Percentiles rank a stretch among this genome's conserved stretches.
These are phyloP conservation scores for Thereva unica DNA, from an alignment of 2,888 invertebrate genomes.

Conservation along the genomic window DNA sequence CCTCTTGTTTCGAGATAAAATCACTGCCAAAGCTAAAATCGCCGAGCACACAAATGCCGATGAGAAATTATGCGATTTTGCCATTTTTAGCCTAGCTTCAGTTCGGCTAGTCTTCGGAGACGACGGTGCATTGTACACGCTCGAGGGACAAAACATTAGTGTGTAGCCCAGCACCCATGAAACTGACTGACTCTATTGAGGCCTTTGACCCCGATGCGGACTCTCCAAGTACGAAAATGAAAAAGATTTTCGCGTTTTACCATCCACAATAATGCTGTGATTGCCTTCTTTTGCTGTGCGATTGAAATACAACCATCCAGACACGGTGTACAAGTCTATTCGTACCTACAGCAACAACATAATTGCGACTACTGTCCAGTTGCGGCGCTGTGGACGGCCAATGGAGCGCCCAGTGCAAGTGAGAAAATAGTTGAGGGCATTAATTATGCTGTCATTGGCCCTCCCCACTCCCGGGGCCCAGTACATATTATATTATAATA, in stretches of 20 bases:
- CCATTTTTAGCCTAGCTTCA: not conserved
- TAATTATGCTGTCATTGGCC: constrained; percentile 4
- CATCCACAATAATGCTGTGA: too few relatives aligned
- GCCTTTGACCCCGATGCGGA: constrained; percentile 12
- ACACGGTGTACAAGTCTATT: not conserved
- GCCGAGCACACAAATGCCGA: not conserved
- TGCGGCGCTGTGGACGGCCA: not conserved
- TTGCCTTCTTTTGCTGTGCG: too few relatives aligned
- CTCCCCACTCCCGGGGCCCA: not conserved
- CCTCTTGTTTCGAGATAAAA: not conserved
- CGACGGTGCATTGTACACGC: not conserved
- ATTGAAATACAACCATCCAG: too few relatives aligned
- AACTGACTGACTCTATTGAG: not conserved
- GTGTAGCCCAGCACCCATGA: too few relatives aligned
- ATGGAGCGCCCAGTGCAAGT: constrained; percentile 10
- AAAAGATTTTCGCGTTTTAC: too few relatives aligned
- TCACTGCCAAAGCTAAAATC: not conserved
- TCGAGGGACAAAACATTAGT: too few relatives aligned
- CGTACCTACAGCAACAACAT: not conserved
- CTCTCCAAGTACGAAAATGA: constrained; percentile 12
- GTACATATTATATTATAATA: too few relatives aligned
- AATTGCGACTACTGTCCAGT: constrained; percentile 2
- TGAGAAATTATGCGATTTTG: constrained; percentile 15
- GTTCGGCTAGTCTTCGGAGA: not conserved
- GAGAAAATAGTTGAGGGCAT: constrained; percentile 7